These are phyloP conservation scores for Prunella fulvescens DNA, from an alignment of 2,113 vertebrate genomes.

Conservation along the genomic window DNA sequence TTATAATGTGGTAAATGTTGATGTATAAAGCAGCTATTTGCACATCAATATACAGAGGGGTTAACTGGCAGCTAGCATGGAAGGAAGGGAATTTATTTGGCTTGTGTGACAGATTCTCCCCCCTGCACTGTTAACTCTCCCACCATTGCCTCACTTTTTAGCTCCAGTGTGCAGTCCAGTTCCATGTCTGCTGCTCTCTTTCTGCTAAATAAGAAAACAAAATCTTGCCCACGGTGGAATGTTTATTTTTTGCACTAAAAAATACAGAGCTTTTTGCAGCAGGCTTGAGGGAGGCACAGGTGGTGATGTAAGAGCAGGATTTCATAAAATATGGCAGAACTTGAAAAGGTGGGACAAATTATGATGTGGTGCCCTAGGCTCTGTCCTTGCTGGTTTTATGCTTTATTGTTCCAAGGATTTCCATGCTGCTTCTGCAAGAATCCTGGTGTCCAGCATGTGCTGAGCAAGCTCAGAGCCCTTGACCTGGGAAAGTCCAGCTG, in stretches of 20 bases:
- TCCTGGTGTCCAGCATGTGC: not conserved
- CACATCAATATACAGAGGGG: not conserved
- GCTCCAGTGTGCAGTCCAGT: not conserved
- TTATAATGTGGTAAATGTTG: not conserved
- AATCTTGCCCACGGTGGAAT: not conserved
- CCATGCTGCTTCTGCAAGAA: not conserved
- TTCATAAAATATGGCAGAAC: not conserved
- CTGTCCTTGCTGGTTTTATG: not conserved
- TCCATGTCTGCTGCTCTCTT: not conserved
- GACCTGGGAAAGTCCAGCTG: not conserved
- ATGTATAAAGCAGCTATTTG: not conserved
- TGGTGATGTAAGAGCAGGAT: not conserved
- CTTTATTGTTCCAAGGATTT: not conserved
- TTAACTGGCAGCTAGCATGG: not conserved
- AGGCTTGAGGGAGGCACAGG: not conserved
- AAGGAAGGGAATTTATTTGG: not conserved
- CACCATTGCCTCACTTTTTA: not conserved
- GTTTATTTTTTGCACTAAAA: not conserved
- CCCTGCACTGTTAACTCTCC: not conserved
- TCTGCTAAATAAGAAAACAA: not conserved
- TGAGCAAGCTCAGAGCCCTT: not conserved
- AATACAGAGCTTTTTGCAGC: not conserved
- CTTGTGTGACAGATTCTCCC: not conserved
- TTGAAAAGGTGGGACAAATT: not conserved
- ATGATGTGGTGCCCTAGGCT: not conserved